These are phyloP conservation scores for Pimephales promelas DNA, from an alignment of 2,113 vertebrate species.

Conservation along the genomic window DNA sequence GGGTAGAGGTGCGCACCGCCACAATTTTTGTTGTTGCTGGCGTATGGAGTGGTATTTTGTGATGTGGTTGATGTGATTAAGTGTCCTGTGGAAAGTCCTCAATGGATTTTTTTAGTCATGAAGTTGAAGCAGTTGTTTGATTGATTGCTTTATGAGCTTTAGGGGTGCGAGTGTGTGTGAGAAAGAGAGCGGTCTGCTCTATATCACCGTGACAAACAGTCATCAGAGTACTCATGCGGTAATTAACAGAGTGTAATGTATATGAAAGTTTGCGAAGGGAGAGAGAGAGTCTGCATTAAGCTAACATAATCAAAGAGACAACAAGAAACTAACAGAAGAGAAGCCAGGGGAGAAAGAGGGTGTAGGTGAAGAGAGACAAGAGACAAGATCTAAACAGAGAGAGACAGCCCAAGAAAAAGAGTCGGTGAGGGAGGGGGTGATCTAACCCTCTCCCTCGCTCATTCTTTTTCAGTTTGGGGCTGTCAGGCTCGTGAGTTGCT, in stretches of 20 bases:
- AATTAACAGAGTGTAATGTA: slow-evolving; percentile 44
- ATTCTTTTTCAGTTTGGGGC: slow-evolving; percentile 61
- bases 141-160: slow-evolving; percentile 64
- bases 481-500: slow-evolving; percentile 68
- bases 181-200: slow-evolving; percentile 67
- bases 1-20: background rate
- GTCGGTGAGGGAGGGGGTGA: slow-evolving; percentile 37
- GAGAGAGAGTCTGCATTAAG: slow-evolving; percentile 37
- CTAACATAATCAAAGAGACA: slow-evolving; percentile 18
- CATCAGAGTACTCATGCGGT: slow-evolving; percentile 51
- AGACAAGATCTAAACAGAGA: slow-evolving; percentile 37
- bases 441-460: slow-evolving; percentile 44
- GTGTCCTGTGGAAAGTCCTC: slow-evolving; percentile 44
- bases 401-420: slow-evolving; percentile 38
- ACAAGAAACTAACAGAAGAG: slow-evolving; percentile 38
- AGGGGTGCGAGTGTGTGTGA: slow-evolving; percentile 73
- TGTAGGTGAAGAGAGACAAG: slow-evolving; percentile 39
- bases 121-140: slow-evolving; percentile 61
- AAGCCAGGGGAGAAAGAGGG: slow-evolving; percentile 21
- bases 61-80: slow-evolving; percentile 4
- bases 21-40: slow-evolving; percentile 28
- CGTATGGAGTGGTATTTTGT: background rate
- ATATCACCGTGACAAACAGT: slow-evolving; percentile 66
- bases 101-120: slow-evolving; percentile 41
- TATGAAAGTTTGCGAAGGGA: slow-evolving; percentile 11